Evolutionary conservation across 2,797 vertebrate species (phyloP).

Genomic region (Staurois parvus): DNA sequence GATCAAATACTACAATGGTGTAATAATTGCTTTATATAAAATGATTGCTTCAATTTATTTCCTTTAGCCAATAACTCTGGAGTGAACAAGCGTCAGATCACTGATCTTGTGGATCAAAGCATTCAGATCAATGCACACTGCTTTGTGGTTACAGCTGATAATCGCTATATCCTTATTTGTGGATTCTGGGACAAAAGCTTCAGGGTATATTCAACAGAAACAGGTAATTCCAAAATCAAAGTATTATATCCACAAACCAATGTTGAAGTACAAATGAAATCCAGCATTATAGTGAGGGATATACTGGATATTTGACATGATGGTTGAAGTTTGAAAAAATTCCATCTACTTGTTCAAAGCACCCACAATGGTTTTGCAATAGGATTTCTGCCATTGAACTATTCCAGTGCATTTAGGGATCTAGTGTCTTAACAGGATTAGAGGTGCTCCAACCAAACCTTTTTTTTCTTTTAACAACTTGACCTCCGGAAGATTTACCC

Average conservation of each 20-base stretch:
- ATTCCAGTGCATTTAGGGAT: no score
- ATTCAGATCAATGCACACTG: slow-evolving; percentile 98
- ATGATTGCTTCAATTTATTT: slow-evolving; percentile 63
- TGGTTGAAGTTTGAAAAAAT: no score
- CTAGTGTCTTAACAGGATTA: no score
- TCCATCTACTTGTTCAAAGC: no score
- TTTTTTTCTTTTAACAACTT: no score
- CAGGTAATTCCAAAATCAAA: slow-evolving; percentile 78
- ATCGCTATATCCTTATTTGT: slow-evolving; percentile 97
- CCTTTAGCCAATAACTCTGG: slow-evolving; percentile 89
- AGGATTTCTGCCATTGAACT: no score
- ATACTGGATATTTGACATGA: no score
- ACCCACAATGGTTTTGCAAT: no score
- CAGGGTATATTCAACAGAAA: slow-evolving; percentile 97
- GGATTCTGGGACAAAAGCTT: slow-evolving; percentile 99
- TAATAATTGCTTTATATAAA: not conserved
- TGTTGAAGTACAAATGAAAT: no score
- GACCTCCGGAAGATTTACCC: no score
- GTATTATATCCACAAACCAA: not conserved
- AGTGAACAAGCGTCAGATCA: slow-evolving; percentile 97
- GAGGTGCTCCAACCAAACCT: no score
- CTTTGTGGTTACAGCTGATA: slow-evolving; percentile 98
- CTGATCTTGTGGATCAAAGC: slow-evolving; percentile 98
- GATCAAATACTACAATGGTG: not conserved
- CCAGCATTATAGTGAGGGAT: no score